A percentile compares a stretch with the other conserved stretches of the same genome.
Evolutionary conservation across 64 coral and sea anemone species (phyloP).

Genomic region (Dendrophyllia cribrosa): DNA sequence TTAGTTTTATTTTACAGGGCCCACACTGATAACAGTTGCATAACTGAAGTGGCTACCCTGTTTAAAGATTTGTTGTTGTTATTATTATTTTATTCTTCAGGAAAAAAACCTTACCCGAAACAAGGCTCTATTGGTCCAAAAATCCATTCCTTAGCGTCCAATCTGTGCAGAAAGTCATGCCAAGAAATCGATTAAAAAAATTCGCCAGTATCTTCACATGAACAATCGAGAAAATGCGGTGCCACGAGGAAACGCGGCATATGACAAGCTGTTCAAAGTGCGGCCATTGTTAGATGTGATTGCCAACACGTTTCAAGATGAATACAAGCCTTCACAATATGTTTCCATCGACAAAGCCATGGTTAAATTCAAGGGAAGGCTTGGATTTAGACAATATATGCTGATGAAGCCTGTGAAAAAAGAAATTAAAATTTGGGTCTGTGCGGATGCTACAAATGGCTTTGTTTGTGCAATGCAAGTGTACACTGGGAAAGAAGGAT

Average conservation of each 20-base stretch:
- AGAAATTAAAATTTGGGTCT: conserved; percentile 48
- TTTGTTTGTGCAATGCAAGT: not conserved
- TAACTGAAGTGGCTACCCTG: no score
- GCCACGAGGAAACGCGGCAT: conserved; percentile 1
- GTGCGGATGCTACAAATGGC: not conserved
- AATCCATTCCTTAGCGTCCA: conserved; percentile 1
- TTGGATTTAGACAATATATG: conserved; percentile 57
- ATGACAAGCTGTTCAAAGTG: conserved; percentile 34
- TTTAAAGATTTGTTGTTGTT: no score
- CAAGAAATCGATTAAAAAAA: conserved; percentile 41
- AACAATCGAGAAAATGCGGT: conserved; percentile 28
- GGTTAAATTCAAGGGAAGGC: conserved; percentile 34
- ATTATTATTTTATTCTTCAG: no score
- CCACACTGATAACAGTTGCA: no score
- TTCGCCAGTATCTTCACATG: conserved; percentile 35
- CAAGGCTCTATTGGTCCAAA: conserved; percentile 29
- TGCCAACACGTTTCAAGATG: conserved; percentile 1
- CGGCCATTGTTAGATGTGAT: conserved; percentile 11
- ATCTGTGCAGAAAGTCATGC: conserved; percentile 41
- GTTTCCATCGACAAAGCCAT: conserved; percentile 46
- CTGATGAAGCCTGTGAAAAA: conserved; percentile 27
- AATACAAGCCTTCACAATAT: conserved; percentile 31
- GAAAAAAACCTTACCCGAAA: conserved; percentile 28
- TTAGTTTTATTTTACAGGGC: no score
- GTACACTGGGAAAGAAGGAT: not conserved